These are phyloP conservation scores for Platyrinchus mystaceus DNA, from an alignment of 2,797 vertebrate species.

Conservation along the genomic window DNA sequence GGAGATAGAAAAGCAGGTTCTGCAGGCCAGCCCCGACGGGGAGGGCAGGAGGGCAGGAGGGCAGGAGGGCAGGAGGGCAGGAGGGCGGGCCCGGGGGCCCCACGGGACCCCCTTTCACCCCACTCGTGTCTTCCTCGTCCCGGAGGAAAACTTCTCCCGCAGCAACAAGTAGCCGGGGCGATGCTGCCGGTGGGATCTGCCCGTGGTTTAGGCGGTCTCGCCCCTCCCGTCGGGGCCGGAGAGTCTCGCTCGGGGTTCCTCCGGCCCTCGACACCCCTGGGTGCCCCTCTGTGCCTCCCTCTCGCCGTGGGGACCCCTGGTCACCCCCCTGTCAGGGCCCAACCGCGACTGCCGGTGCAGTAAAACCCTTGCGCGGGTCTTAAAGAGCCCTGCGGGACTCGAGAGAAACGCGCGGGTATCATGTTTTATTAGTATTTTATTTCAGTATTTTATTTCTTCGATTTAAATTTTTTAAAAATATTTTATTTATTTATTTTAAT, in stretches of 20 bases:
- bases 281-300: neutral
- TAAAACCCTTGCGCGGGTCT: neutral
- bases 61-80: neutral
- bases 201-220: neutral
- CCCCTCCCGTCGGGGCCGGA: neutral
- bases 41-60: neutral
- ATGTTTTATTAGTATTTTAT: too few species aligned
- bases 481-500: neutral
- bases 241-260: fast-evolving
- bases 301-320: fast-evolving
- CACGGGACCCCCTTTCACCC: fast-evolving
- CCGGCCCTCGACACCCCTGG: too few species aligned
- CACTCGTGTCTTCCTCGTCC: too few species aligned
- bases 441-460: neutral
- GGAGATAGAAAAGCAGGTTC: neutral
- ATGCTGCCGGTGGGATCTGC: neutral
- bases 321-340: fast-evolving
- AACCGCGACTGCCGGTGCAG: too few species aligned
- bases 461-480: neutral
- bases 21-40: neutral
- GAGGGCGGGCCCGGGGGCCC: neutral
- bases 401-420: neutral
- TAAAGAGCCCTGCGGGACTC: neutral
- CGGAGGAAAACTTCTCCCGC: neutral
- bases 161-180: neutral